Evolutionary conservation across 2,797 vertebrate species (phyloP).

Genomic region (Potorous gilbertii): DNA sequence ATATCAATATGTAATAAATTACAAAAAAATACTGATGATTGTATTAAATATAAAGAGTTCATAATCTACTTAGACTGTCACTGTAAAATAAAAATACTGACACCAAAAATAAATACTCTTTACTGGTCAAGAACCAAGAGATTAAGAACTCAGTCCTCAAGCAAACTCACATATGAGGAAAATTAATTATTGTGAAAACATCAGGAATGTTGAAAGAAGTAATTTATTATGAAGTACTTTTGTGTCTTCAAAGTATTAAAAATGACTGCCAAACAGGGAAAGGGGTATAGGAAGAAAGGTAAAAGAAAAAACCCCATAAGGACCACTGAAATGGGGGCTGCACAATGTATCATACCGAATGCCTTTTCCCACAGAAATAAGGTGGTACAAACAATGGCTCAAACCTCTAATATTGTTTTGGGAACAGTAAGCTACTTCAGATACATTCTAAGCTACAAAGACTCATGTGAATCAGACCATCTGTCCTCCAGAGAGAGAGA

Average conservation of each 20-base stretch:
- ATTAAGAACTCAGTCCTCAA: background rate
- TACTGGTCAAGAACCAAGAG: background rate
- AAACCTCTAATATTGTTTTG: background rate
- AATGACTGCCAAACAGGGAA: background rate
- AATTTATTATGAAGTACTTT: slow-evolving; percentile 43
- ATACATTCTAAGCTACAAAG: no score
- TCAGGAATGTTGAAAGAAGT: slow-evolving; percentile 14
- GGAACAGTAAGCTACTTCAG: no score
- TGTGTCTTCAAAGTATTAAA: slow-evolving; percentile 49
- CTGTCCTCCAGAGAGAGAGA: no score
- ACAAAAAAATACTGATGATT: background rate
- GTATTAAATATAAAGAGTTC: background rate
- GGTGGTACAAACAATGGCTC: background rate
- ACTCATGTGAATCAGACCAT: background rate
- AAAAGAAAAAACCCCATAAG: background rate
- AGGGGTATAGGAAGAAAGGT: background rate
- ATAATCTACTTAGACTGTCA: background rate
- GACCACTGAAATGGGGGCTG: background rate
- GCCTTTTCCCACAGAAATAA: background rate
- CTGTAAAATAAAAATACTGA: background rate
- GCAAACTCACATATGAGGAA: background rate
- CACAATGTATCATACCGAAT: background rate
- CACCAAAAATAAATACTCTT: background rate
- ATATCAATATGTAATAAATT: background rate
- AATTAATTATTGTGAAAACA: background rate